Evolutionary conservation across 2,113 vertebrate species (phyloP), one percentile per base, ranked within the genome.

Genomic region (Percopsis transmontana): DNA sequence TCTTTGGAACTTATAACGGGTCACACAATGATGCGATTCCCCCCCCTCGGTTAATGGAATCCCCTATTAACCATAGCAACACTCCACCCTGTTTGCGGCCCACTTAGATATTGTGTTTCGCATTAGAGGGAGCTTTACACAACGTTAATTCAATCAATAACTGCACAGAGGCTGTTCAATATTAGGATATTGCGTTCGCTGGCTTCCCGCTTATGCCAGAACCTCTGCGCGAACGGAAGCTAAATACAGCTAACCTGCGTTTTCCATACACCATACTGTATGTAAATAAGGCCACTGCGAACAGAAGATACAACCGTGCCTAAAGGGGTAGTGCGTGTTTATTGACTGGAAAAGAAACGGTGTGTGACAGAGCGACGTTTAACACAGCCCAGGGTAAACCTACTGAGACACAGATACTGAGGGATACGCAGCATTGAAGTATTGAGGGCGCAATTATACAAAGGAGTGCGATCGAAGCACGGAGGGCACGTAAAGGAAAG

Each of bases 361-460:
- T 33, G 27, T 1, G 27, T 33, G 27, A 33, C 5, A 33, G 27
- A 33, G 27, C 5, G 27, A 7, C 8, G 27, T 33, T 7, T 6
- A 33, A 33, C 27, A 33, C 27, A 33, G 27, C 27, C 62, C 80
- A 80, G 78, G 72, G 76, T 55, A 63, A 62, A 80, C 84, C 70
- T 54, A 67, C 54, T 41, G 57, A 1, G 73, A 73, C 68, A 45
- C 21, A 71, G 69, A 41, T 62, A 57, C 62, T 47, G 58, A 53
- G 53, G 42, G 58, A 66, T 68, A 72, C 66, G 51, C 39, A 15
- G 70, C 61, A 40, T 0, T 66, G 64, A 72, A 69, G 74, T 59
- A 65, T 19, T 62, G 54, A 60, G 61, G 13, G 16, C 48, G 60
- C 42, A 9, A 56, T 44, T 7, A 33, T 7, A 33, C 27, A 33